Percentiles rank a stretch among this genome's conserved stretches.
These are phyloP conservation scores for Mythimna vitellina DNA, from an alignment of 2,888 invertebrate genomes.

Conservation along the genomic window DNA sequence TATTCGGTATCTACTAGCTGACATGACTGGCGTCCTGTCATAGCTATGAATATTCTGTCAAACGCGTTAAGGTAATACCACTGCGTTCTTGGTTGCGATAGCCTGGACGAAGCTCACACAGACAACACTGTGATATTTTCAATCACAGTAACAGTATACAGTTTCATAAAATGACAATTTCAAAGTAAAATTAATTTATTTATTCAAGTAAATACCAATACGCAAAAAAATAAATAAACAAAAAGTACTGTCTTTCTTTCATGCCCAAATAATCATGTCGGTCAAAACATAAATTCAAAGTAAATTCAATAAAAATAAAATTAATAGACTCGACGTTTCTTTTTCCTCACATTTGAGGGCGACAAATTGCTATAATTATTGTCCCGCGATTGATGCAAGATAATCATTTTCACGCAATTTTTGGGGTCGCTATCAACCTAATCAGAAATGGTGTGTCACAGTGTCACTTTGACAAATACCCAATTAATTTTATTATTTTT, in stretches of 20 bases:
- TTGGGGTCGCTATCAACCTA: constrained; percentile 75
- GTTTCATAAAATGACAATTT: too few relatives aligned
- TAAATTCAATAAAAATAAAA: constrained; percentile 56
- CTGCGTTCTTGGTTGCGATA: too few relatives aligned
- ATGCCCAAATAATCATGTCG: not conserved
- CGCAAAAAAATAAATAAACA: not conserved
- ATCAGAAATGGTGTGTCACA: constrained; percentile 77
- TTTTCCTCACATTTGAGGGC: constrained; percentile 68
- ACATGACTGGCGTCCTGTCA: too few relatives aligned
- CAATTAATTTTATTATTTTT: constrained; percentile 77
- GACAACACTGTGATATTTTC: too few relatives aligned
- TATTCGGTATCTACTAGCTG: too few relatives aligned
- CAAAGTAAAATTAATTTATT: too few relatives aligned
- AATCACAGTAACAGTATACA: too few relatives aligned
- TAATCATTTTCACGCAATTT: constrained; percentile 80
- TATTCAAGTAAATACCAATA: too few relatives aligned
- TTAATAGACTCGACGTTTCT: constrained; percentile 56
- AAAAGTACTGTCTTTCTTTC: not conserved
- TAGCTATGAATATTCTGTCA: too few relatives aligned
- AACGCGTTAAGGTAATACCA: too few relatives aligned
- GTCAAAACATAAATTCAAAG: constrained; percentile 31
- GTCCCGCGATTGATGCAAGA: constrained; percentile 72
- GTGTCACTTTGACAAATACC: constrained; percentile 79
- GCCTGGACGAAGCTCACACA: too few relatives aligned
- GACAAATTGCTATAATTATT: constrained; percentile 86